These are phyloP conservation scores for Philereme transversata DNA, from an alignment of 2,888 invertebrate genomes.

Conservation along the genomic window DNA sequence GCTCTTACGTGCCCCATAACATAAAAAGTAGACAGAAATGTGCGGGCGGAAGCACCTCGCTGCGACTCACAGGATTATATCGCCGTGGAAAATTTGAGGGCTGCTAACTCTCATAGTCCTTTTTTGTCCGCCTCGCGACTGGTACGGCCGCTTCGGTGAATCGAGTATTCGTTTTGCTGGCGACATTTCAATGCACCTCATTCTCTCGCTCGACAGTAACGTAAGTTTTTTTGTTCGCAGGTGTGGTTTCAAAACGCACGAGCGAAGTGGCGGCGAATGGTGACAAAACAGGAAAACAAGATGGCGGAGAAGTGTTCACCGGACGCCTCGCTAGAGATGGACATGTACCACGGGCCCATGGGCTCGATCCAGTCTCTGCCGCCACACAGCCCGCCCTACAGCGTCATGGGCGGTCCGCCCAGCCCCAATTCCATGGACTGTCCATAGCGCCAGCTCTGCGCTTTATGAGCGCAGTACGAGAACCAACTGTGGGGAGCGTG, in stretches of 20 bases:
- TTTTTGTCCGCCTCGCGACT: constrained; percentile 46
- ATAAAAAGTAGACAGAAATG: constrained; percentile 54
- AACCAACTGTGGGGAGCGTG: constrained; percentile 26
- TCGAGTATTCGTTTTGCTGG: constrained; percentile 57
- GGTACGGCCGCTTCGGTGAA: constrained; percentile 51
- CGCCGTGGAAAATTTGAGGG: constrained; percentile 43
- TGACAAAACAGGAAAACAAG: constrained; percentile 91
- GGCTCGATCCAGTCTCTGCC: constrained; percentile 87
- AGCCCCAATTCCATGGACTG: constrained; percentile 90
- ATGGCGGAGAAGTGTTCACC: constrained; percentile 88
- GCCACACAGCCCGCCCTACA: constrained; percentile 88
- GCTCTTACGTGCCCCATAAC: constrained; percentile 59
- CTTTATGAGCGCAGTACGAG: constrained; percentile 62
- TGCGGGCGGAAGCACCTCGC: constrained; percentile 37
- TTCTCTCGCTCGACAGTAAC: constrained; percentile 53
- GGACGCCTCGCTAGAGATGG: constrained; percentile 85
- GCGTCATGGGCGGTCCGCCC: constrained; percentile 86
- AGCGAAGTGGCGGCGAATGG: constrained; percentile 96
- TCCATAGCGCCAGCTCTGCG: constrained; percentile 84
- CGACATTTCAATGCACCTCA: constrained; percentile 49
- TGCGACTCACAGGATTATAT: constrained; percentile 33
- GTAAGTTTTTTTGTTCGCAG: constrained; percentile 83
- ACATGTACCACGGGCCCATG: constrained; percentile 86
- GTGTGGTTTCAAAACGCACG: constrained; percentile 98
- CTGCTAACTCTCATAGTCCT: constrained; percentile 28